Evolutionary conservation across 2,113 vertebrate genomes (phyloP), one percentile per base, ranked within the genome.

Genomic region (Antennarius striatus): DNA sequence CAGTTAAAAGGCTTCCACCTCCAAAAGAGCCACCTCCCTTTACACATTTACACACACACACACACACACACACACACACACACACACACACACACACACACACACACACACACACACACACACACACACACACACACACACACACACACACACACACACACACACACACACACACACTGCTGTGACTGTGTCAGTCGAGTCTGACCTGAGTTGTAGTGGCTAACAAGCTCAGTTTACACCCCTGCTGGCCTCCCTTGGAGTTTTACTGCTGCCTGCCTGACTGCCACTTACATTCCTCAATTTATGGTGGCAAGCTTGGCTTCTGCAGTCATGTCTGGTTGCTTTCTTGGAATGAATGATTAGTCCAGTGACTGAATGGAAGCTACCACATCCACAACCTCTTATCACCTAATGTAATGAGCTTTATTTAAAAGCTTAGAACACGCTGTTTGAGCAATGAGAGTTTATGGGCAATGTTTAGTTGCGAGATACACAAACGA

Each of bases 171-270:
- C 60, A 71, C 13, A 57, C 22, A 22, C 50, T 56, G 51, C 73
- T 57, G 75, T 28, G 61, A 84, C 78, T 79, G 60, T 68, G 79
- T 81, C 67, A 56, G 56, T 70, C 30, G 28, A 83, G 46, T 71
- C 68, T 80, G 69, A 87, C 80, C 85, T 17, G 59, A 46, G 66
- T 47, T 80, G 68, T 74, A 70, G 80, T 79, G 72, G 85, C 83
- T 92, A 89, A 92, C 74, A 83, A 88, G 84, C 88, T 92, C 79
- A 71, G 72, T 86, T 91, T 89, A 87, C 80, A 86, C 86, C 87
- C 83, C 81, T 63, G 82, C 82, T 83, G 76, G 81, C 81, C 84
- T 85, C 83, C 80, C 77, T 78, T 59, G 50, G 82, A 77, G 80
- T 86, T 91, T 91, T 89, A 88, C 75, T 85, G 73, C 80, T 63